A percentile compares a stretch with the other conserved stretches of the same genome.
phyloP scores from a whole-genome alignment of 1,140 invertebrate species.

The Anadara kagoshimensis region DNA sequence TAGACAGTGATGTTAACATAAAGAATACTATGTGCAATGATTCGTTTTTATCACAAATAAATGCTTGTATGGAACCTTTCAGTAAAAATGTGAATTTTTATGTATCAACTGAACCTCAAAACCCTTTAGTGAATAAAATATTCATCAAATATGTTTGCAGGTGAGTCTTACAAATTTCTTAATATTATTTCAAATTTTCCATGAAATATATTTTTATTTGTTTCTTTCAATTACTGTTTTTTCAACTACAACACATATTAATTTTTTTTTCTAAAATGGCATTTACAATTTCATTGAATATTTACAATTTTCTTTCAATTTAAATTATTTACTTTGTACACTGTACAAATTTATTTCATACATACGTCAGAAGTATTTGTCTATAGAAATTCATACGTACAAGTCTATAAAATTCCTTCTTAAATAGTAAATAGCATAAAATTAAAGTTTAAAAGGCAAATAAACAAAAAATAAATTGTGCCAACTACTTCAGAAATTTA shows the following conservation, averaged over 20 bases:
- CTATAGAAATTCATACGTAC: no score
- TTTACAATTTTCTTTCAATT: no score
- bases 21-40: constrained; percentile 12
- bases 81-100: constrained; percentile 28
- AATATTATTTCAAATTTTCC: background rate
- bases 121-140: constrained; percentile 35
- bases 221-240: no score
- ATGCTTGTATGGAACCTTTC: constrained; percentile 32
- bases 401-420: background rate
- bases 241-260: no score
- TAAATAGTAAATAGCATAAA: background rate
- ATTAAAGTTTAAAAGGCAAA: background rate
- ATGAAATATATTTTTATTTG: no score
- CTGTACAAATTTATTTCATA: no score
- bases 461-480: background rate
- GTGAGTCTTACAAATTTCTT: constrained; percentile 17
- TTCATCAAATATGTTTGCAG: constrained; percentile 42
- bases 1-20: background rate
- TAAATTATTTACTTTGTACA: no score
- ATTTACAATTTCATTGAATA: no score
- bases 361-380: no score
- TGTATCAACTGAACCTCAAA: constrained; percentile 12
- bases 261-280: no score
- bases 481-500: background rate
- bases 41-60: constrained; percentile 14